Base-by-base conservation (phyloP, 2,113 vertebrate genomes). In the Ochotona princeps region DNA sequence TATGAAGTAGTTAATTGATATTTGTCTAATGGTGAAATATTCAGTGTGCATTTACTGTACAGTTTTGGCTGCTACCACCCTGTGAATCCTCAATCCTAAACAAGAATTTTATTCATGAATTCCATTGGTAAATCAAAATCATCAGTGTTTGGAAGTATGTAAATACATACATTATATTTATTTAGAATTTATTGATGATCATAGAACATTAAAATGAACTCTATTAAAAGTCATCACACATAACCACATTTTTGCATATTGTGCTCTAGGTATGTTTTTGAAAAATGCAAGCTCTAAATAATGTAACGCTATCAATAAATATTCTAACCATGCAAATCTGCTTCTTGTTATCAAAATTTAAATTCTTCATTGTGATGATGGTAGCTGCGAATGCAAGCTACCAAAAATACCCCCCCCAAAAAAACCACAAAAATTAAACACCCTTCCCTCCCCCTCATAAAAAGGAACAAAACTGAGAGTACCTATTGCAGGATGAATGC, bases 251-350 rank as follows among this genome's bases (percentile, higher is more conserved):
- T 83, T 38, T 83, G 38, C 83, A 89, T 30, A 70, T 49, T 49
- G 26, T 79, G 12, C 30, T 54, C 26, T 84, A 79, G 35, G 21
- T 14, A 2, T 72, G 54, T 54, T 70, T 81, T 86, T n/a, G 49
- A 12, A 61, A 76, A 17, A 38, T 67, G 1, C 54, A 83, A 87
- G 32, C 3, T 20, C 4, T 74, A 80, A 69, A 8, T 70, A 65
- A 92, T 85, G 81, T 44, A 80, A 76, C 3, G 84, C 51, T 49
- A 66, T 92, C 72, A 51, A 47, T 80, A 75, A 60, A 83, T 81
- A n/a, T 30, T 75, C 76, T 57, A 92, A 60, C 0, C 44, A 25
- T 44, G 26, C 35, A 89, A 69, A 67, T 3, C 44, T 74, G 30
- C 17, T 87, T 69, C 38, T 80, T 69, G 76, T 49, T 28, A 65